A percentile compares a stretch with the other conserved stretches of the same genome.
These are phyloP conservation scores for Tauraco hartlaubi DNA, from an alignment of 2,797 vertebrate genomes.

Conservation along the genomic window DNA sequence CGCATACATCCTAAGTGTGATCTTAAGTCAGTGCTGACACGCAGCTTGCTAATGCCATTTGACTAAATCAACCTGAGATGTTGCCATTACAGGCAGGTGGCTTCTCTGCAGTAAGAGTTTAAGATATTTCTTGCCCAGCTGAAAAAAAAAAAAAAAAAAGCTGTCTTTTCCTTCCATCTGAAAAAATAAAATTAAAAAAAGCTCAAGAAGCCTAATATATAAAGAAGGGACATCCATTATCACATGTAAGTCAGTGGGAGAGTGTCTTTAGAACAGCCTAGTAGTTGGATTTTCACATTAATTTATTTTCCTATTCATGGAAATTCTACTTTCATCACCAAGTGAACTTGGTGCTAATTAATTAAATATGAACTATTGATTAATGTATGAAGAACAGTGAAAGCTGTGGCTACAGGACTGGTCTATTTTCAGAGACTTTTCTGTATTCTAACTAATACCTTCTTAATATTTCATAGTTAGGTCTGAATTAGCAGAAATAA, in stretches of 20 bases:
- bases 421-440: conserved; percentile 60
- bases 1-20: not conserved
- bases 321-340: conserved; percentile 66
- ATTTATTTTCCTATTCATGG: conserved; percentile 56
- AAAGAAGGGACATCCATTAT: conserved; percentile 38
- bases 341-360: conserved; percentile 61
- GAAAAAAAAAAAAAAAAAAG: not conserved
- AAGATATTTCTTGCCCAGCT: not conserved
- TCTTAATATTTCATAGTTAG: conserved; percentile 27
- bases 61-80: not conserved
- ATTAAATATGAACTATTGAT: conserved; percentile 72
- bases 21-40: not conserved
- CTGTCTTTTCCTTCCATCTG: not conserved
- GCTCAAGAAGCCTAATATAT: conserved; percentile 18
- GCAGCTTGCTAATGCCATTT: not conserved
- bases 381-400: conserved; percentile 63
- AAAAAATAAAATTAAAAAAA: conserved; percentile 38
- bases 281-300: conserved; percentile 40
- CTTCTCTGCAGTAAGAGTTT: not conserved
- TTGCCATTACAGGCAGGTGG: not conserved
- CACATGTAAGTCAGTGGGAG: conserved; percentile 11
- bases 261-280: conserved; percentile 17
- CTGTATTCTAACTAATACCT: conserved; percentile 23
- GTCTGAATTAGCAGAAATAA: not conserved
- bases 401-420: conserved; percentile 18